Percentiles rank a stretch among this genome's conserved stretches.
Evolutionary conservation across 2,888 invertebrate genomes (phyloP).

Genomic region (Ganaspis brasiliensis): DNA sequence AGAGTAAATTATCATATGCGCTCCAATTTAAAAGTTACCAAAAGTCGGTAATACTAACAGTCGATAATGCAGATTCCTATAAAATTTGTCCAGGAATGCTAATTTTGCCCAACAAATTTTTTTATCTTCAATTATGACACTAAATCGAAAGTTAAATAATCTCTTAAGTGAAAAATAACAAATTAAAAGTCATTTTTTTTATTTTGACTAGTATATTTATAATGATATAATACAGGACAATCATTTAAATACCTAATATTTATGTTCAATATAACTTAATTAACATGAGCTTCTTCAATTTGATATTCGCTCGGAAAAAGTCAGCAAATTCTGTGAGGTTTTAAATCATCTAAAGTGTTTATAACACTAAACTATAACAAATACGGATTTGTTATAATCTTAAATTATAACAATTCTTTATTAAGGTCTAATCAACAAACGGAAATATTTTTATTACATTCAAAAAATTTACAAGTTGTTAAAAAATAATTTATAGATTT

Average conservation of each 20-base stretch:
- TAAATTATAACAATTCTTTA: background rate
- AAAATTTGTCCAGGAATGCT: too few species aligned
- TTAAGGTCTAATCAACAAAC: conserved; percentile 1
- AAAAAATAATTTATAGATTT: background rate
- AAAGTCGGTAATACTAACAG: too few species aligned
- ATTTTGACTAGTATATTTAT: conserved; percentile 77
- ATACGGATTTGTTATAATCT: background rate
- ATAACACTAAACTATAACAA: background rate
- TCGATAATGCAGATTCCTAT: too few species aligned
- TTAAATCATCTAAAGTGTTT: background rate
- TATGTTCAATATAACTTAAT: conserved; percentile 9
- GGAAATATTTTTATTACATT: background rate
- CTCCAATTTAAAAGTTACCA: too few species aligned
- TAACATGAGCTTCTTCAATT: conserved; percentile 4
- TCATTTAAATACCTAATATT: conserved; percentile 52
- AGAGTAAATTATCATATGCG: too few species aligned
- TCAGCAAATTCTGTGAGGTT: background rate
- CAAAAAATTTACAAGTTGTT: background rate
- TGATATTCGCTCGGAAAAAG: background rate
- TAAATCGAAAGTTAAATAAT: too few species aligned
- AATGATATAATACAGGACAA: conserved; percentile 74
- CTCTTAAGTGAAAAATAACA: too few species aligned
- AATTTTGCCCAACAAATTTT: too few species aligned
- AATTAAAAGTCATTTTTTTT: conserved; percentile 36
- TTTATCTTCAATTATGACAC: too few species aligned